Evolutionary conservation across 2,797 vertebrate genomes (phyloP), one percentile per base, ranked within the genome.

Genomic region (Dendrocincla tyrannina): DNA sequence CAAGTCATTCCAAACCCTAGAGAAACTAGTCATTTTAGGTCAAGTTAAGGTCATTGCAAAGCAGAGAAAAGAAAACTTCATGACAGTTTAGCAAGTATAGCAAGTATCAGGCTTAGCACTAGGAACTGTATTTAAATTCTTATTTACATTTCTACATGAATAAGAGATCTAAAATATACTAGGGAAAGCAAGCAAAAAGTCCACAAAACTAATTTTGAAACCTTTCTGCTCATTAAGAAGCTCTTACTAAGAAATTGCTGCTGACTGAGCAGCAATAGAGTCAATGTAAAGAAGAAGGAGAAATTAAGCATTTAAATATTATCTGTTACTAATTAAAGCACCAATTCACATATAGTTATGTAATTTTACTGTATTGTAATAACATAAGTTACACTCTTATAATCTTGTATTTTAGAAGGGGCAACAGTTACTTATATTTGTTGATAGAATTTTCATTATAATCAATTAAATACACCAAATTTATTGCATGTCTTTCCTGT

Each of bases 1-100:
- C 75, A 22, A 95, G 28, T 42, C 64, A 93, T 13, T 64, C 73
- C 23, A 77, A 93, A 66, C n/a, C 81, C 58, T 33, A 56, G 27
- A 84, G 79, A 93, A 94, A 89, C 27, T 62, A 68, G 39, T 28
- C 20, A 33, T 47, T 91, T 94, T 72, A 77, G 42, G 88, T 90
- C 78, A 91, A 95, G 44, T 74, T 88, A 76, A 91, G 94, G 93
- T 94, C 85, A 88, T 30, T 59, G 47, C 37, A 81, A 94, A 30
- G 52, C 63, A 96, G 37, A 91, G 78, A 52, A 83, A 66, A 79
- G 23, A 82, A 93, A 87, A 59, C 17, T 30, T 74, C 75, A 70
- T 27, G 69, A 81, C 44, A 90, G 60, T 35, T 49, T 35, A 35
- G 35, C 35, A 35, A 35, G n/a, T 24, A 58, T 32, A n/a, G 24